Evolutionary conservation across 2,888 invertebrate genomes (phyloP), one percentile per base, ranked within the genome.

Genomic region (Eulithis testata): DNA sequence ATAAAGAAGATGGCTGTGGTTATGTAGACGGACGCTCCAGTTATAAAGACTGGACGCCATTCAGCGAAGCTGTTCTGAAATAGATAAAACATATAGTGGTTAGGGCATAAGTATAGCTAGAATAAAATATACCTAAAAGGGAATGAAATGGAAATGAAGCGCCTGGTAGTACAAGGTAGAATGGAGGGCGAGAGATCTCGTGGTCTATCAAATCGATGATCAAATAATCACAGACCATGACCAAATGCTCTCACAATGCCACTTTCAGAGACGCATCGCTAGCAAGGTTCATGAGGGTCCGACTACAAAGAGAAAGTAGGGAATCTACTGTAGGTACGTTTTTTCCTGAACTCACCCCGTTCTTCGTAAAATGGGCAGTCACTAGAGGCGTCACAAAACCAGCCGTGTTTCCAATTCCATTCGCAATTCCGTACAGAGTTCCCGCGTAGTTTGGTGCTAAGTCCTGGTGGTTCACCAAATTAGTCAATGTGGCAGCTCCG

Each of bases 381-480:
- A 97, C 93, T 63, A 95, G 83, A 0, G 97, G 96, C 0, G 96
- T 95, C 37, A 97, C 94, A 73, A 97, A 95, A 1, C 96, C 96
- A 21, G 96, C 95, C 0, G 95, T 94, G 56, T 95, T 95, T 12
- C 96, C 96, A 21, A 96, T 87, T 56, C 96, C 96, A 75, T 96
- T 97, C 51, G 96, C 96, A 1, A 96, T 95, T 0, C 97, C 97
- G 69, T 96, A 97, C 40, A 97, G 78, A 0, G 96, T 95, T 1
- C 96, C 96, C 0, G 97, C 97, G 79, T 94, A 97, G 84, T 96
- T 96, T 0, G 96, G 96, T 0, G 96, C 96, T 68, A 97, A 85
- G 84, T 97, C 97, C 80, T 97, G 97, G 47, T 95, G 93, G 74
- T 95, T 95, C 70, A 94, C 94, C 70, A 95, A 82, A 78, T 95